These are phyloP conservation scores for Epicauta chinensis DNA, from an alignment of 1,140 invertebrate species.

Conservation along the genomic window DNA sequence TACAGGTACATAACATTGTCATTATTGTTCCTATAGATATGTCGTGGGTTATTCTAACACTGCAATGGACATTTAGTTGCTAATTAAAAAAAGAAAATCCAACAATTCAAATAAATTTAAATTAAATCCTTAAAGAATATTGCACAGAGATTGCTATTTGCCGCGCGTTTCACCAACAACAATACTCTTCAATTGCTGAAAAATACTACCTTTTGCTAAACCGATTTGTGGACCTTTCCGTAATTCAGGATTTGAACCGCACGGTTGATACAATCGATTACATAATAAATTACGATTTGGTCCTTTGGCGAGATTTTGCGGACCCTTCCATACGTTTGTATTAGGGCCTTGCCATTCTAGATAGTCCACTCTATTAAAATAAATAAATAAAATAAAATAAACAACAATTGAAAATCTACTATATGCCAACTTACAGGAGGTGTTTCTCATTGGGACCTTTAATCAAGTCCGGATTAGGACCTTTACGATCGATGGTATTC, in stretches of 20 bases:
- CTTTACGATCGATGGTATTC: slow-evolving; percentile 49
- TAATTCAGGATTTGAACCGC: slow-evolving; percentile 54
- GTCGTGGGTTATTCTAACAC: too few relatives aligned
- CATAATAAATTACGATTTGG: slow-evolving; percentile 46
- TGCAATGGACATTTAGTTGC: not conserved
- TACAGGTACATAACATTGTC: slow-evolving; percentile 3
- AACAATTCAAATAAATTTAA: not conserved
- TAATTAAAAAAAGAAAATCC: not conserved
- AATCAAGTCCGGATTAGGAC: slow-evolving; percentile 53
- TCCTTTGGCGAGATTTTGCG: slow-evolving; percentile 48
- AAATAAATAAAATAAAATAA: slow-evolving; percentile 20
- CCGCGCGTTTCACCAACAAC: slow-evolving; percentile 48
- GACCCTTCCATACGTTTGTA: slow-evolving; percentile 44
- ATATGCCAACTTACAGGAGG: slow-evolving; percentile 53
- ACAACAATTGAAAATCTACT: not conserved
- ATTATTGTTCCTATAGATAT: not conserved
- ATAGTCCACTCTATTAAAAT: slow-evolving; percentile 61
- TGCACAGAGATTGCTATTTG: slow-evolving; percentile 43
- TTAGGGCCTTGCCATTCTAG: slow-evolving; percentile 64
- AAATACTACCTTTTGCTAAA: slow-evolving; percentile 62
- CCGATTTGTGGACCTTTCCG: slow-evolving; percentile 57
- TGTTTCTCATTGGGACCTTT: slow-evolving; percentile 62
- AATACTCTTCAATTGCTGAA: slow-evolving; percentile 49
- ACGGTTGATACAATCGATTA: slow-evolving; percentile 45
- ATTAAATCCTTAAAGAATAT: slow-evolving; percentile 23